A percentile compares a stretch with the other conserved stretches of the same genome.
Evolutionary conservation across 35 echinoderm and acorn worm genomes (phyloP).

Genomic region (Eucidaris tribuloides): DNA sequence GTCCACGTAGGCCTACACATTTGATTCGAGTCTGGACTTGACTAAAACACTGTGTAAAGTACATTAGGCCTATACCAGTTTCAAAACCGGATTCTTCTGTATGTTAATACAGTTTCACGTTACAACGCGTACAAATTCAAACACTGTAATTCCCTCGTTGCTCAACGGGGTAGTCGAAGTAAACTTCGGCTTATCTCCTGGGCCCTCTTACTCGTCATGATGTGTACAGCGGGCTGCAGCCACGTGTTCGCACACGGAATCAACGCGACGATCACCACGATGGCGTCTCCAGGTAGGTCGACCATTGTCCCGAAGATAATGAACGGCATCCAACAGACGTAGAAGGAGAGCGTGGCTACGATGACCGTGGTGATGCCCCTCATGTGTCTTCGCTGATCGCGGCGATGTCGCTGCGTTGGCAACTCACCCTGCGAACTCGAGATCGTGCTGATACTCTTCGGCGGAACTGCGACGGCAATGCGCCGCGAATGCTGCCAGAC

Average conservation of each 20-base stretch:
- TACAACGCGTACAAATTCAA: no score
- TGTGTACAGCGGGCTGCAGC: background rate
- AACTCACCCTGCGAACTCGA: background rate
- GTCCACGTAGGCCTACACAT: no score
- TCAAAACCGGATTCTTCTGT: no score
- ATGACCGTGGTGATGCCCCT: background rate
- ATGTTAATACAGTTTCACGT: no score
- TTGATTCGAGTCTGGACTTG: no score
- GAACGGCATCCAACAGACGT: background rate
- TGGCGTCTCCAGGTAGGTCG: background rate
- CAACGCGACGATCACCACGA: background rate
- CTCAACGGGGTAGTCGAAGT: no score
- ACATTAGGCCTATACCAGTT: no score
- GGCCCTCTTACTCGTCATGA: background rate
- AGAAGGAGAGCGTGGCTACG: background rate
- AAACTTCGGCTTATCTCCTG: background rate
- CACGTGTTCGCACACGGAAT: background rate
- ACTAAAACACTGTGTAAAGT: no score
- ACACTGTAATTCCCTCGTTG: no score
- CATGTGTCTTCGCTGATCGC: background rate
- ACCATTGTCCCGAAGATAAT: background rate
- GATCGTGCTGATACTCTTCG: background rate
- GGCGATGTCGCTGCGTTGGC: background rate
- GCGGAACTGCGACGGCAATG: background rate
- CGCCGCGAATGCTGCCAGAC: background rate